Evolutionary conservation across 2,113 vertebrate species (phyloP).

Genomic region (Heloderma charlesbogerti): DNA sequence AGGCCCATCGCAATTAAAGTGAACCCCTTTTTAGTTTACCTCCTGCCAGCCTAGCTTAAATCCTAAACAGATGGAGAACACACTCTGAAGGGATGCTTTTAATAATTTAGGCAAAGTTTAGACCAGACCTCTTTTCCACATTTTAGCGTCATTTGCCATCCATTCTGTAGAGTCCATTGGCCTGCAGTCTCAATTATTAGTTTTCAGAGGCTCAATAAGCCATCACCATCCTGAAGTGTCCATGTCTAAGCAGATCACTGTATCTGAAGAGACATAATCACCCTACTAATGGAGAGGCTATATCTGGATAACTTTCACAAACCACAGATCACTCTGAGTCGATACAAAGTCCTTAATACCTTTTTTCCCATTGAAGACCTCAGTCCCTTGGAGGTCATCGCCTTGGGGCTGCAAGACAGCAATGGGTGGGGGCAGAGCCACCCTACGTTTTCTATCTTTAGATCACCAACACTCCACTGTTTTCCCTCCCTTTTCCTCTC

Average conservation of each 20-base stretch:
- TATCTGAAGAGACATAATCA: neutral
- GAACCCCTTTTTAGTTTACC: conserved; percentile 39
- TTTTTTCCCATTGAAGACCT: too few relatives aligned
- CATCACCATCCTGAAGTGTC: neutral
- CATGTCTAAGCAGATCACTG: neutral
- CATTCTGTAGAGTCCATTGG: neutral
- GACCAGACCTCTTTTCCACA: neutral
- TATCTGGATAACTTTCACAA: neutral
- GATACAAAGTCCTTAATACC: neutral
- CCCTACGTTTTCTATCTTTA: neutral
- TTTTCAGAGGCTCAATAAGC: neutral
- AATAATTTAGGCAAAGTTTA: conserved; percentile 42
- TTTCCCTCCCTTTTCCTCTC: neutral
- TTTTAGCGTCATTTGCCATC: neutral
- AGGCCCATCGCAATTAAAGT: conserved; percentile 39
- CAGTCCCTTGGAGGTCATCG: neutral
- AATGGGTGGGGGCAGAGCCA: neutral
- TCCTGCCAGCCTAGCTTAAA: neutral
- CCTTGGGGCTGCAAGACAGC: neutral
- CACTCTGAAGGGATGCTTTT: conserved; percentile 23
- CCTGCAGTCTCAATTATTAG: neutral
- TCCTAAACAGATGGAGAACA: neutral
- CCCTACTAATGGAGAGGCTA: neutral
- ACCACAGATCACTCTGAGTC: neutral
- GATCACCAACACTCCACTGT: neutral